These are phyloP conservation scores for Neofelis nebulosa DNA, from an alignment of 2,113 vertebrate species.

Conservation along the genomic window DNA sequence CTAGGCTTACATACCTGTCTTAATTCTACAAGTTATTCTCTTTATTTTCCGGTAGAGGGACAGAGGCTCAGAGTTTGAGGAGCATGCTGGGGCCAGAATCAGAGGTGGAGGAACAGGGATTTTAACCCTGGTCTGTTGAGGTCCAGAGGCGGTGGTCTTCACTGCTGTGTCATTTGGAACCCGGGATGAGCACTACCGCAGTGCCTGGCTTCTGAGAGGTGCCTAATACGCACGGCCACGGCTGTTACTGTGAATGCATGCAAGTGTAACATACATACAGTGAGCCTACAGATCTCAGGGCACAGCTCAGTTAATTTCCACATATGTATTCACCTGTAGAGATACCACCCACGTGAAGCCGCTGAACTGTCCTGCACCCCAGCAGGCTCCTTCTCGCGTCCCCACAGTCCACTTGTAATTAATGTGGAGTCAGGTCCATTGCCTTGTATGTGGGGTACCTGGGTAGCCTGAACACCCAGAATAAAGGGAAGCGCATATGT, in stretches of 20 bases:
- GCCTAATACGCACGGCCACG: rapidly evolving
- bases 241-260: background rate
- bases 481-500: background rate
- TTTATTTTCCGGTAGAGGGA: background rate
- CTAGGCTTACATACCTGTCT: background rate
- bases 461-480: background rate
- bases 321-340: background rate
- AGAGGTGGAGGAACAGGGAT: background rate
- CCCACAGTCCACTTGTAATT: background rate
- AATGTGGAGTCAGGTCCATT: background rate
- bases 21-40: background rate
- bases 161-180: background rate
- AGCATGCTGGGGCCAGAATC: background rate
- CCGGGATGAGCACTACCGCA: background rate
- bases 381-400: background rate
- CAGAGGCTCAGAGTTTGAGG: background rate
- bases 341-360: background rate
- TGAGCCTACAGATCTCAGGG: background rate
- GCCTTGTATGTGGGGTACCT: background rate
- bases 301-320: background rate
- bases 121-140: background rate
- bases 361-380: background rate
- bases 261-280: background rate
- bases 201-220: background rate
- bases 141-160: background rate